phyloP scores from a whole-genome alignment of 2,888 invertebrate genomes.

The Willowsia nigromaculata region DNA sequence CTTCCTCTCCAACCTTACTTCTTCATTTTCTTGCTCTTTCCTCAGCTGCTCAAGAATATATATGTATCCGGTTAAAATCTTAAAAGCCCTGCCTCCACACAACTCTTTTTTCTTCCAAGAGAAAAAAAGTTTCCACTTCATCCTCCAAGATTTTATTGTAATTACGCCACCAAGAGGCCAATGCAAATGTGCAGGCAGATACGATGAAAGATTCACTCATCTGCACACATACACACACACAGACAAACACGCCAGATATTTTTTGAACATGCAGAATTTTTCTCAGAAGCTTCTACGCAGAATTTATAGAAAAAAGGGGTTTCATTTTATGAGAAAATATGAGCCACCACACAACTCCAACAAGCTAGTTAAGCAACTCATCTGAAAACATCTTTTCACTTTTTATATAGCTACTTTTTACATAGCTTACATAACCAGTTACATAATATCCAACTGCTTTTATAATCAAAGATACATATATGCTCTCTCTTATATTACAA shows the following conservation, averaged over 20 bases:
- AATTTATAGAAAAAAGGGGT: background rate
- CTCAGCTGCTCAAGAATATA: background rate
- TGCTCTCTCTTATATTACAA: no score
- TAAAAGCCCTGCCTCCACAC: background rate
- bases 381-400: conserved; percentile 12
- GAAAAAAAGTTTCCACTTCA: conserved; percentile 64
- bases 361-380: conserved; percentile 30
- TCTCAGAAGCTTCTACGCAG: background rate
- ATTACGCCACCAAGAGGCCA: conserved; percentile 65
- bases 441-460: no score
- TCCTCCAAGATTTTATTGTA: conserved; percentile 66
- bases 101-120: background rate
- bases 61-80: background rate
- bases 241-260: background rate
- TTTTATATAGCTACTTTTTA: background rate
- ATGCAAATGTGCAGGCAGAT: conserved; percentile 55
- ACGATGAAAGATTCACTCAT: conserved; percentile 12
- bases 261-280: background rate
- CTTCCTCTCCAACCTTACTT: background rate
- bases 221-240: background rate
- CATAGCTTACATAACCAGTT: background rate
- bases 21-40: background rate
- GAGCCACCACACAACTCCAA: background rate
- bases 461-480: no score
- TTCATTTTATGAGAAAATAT: background rate